These are phyloP conservation scores for Blastomussa wellsi DNA, from an alignment of 92 coral and sea anemone species.

Conservation along the genomic window DNA sequence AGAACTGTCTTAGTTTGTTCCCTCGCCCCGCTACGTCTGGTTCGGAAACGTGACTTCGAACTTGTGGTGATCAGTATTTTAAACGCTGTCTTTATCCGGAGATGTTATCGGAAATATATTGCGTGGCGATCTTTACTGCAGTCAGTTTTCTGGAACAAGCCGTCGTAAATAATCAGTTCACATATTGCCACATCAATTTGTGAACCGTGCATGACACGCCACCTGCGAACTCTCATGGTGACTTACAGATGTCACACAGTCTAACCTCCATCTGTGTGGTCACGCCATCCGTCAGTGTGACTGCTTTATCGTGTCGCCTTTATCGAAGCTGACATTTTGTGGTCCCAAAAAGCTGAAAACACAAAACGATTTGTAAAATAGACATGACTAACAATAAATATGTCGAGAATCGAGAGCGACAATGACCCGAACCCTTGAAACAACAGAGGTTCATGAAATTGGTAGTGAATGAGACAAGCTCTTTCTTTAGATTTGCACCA, in stretches of 20 bases:
- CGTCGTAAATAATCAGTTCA: not conserved
- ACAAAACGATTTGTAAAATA: no score
- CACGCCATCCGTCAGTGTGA: not conserved
- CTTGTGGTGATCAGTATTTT: not conserved
- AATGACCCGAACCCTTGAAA: no score
- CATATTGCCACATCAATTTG: not conserved
- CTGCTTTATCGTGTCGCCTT: not conserved
- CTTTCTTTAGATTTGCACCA: no score
- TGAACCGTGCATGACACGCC: not conserved
- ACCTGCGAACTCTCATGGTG: not conserved
- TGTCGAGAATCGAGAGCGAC: no score
- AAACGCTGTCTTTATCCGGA: not conserved
- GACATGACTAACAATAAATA: no score
- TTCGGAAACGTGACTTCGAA: not conserved
- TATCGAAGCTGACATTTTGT: not conserved
- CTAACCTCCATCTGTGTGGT: not conserved
- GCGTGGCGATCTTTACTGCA: not conserved
- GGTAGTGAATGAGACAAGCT: no score
- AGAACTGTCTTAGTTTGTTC: no score
- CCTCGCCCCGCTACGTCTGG: not conserved
- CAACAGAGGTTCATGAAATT: no score
- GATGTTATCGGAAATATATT: not conserved
- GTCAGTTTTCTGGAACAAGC: conserved; percentile 1
- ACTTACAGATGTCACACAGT: not conserved
- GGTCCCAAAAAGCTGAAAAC: no score